Conservation (phyloP, 1,140 invertebrate genomes). For the Lutraria rhynchaena region DNA sequence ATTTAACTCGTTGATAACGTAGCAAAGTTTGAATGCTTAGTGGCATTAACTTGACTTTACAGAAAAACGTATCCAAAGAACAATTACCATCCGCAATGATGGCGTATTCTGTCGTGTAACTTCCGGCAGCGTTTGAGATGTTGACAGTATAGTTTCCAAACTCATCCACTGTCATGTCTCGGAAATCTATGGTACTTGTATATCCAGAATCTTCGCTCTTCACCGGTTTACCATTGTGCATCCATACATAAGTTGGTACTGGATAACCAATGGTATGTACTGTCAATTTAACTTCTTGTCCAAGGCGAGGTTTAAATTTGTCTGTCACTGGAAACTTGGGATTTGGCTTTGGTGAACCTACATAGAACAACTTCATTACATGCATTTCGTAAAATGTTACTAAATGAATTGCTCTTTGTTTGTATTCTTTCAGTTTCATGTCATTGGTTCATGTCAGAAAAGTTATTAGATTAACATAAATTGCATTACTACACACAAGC, state of each 20-base stretch:
- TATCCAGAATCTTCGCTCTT: neutral
- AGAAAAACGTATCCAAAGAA: no score
- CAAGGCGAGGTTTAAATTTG: conserved; percentile 15
- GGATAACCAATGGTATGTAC: conserved; percentile 9
- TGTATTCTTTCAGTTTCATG: no score
- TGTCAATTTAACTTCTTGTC: neutral
- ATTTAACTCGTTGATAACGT: no score
- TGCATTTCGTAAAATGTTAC: no score
- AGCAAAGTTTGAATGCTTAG: no score
- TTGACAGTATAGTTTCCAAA: conserved; percentile 17
- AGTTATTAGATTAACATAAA: no score
- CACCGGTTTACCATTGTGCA: neutral
- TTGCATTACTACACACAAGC: no score
- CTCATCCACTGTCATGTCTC: neutral
- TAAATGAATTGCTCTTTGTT: no score
- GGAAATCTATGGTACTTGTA: neutral
- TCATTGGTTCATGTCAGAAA: no score
- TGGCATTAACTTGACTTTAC: no score
- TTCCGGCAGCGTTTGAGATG: neutral
- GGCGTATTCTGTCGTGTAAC: neutral
- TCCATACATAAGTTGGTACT: neutral
- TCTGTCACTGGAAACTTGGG: neutral
- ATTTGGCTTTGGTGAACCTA: conserved; percentile 20
- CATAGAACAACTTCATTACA: no score
- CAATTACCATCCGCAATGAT: conserved; percentile 15